Evolutionary conservation across 2,888 invertebrate species (phyloP), one percentile per base, ranked within the genome.

Genomic region (Drosophila macrothrix): DNA sequence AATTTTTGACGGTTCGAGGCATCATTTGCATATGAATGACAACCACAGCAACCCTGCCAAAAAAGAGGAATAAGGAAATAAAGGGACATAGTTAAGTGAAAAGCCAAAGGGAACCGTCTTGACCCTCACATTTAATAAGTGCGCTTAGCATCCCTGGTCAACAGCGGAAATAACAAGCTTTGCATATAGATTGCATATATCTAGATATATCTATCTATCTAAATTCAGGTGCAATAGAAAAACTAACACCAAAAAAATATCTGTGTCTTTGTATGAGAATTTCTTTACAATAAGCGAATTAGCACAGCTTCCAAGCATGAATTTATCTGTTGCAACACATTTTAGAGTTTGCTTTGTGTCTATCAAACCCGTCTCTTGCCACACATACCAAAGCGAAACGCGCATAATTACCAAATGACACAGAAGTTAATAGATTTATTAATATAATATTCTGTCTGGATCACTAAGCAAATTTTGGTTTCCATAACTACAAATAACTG

Each of bases 11-110:
- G 61, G 67, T 71, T 73, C 52, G 31, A 74, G 71, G 74, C 66
- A 52, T 56, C 59, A 88, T 85, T 85, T 85, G 83, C 85, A 82
- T 85, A 74, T 80, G 86, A 88, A 85, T 80, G 68, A 69, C 63
- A 67, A 46, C 22, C 56, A 33, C 41, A 33, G 50, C 25, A 54
- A 28, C 6, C 19, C 1, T 6, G 46, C 46, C 22, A 35, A 31
- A 28, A 55, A 12, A 25, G 33, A 7, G 9, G n/a, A 31, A 22
- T 16, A 61, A 12, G 33, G 33, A 43, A 28, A 46, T 25, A 60
- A 68, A 29, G 50, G 55, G 16, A 61, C 62, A 65, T 2, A 5
- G 43, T 37, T 64, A 54, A 43, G 31, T 29, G 53, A 50, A 59
- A 59, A 39, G 49, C 10, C 52, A 31, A 35, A n/a, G 55, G 31